Evolutionary conservation across 92 coral and sea anemone species (phyloP).

Genomic region (Nematostella vectensis): DNA sequence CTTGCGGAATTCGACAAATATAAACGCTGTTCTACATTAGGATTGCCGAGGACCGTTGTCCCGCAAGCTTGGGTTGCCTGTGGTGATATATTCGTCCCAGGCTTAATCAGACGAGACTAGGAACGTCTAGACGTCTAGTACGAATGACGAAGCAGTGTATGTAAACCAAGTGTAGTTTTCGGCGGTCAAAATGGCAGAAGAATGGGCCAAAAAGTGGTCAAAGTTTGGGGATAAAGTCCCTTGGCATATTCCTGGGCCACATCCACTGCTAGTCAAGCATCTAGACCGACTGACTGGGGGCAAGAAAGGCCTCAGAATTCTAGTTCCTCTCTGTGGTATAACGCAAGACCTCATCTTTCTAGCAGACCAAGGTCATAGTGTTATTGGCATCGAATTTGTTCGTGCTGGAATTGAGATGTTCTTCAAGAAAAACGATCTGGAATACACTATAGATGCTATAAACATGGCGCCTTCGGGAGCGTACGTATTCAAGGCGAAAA

Average conservation of each 20-base stretch:
- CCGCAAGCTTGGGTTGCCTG: too few relatives aligned
- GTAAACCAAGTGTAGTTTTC: too few relatives aligned
- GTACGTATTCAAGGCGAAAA: conserved; percentile 47
- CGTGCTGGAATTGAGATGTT: conserved; percentile 27
- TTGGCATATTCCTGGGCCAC: conserved; percentile 22
- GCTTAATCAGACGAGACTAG: too few relatives aligned
- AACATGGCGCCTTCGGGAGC: conserved; percentile 55
- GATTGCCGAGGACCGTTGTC: too few relatives aligned
- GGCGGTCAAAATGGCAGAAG: too few relatives aligned
- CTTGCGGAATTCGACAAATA: too few relatives aligned
- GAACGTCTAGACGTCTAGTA: too few relatives aligned
- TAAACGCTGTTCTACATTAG: too few relatives aligned
- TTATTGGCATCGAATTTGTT: conserved; percentile 36
- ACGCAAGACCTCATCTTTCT: conserved; percentile 41
- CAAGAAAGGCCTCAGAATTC: conserved; percentile 26
- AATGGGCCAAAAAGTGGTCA: too few relatives aligned
- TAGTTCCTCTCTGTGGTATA: conserved; percentile 50
- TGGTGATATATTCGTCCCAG: too few relatives aligned
- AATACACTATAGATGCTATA: conserved; percentile 34
- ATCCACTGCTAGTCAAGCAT: conserved; percentile 25
- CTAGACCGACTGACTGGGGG: conserved; percentile 21
- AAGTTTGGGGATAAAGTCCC: conserved; percentile 11
- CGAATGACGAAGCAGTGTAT: too few relatives aligned
- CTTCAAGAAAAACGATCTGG: conserved; percentile 33
- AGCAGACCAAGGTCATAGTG: conserved; percentile 51